Evolutionary conservation across 2,888 invertebrate genomes (phyloP), one percentile per base, ranked within the genome.

Genomic region (Calameuta pallipes): DNA sequence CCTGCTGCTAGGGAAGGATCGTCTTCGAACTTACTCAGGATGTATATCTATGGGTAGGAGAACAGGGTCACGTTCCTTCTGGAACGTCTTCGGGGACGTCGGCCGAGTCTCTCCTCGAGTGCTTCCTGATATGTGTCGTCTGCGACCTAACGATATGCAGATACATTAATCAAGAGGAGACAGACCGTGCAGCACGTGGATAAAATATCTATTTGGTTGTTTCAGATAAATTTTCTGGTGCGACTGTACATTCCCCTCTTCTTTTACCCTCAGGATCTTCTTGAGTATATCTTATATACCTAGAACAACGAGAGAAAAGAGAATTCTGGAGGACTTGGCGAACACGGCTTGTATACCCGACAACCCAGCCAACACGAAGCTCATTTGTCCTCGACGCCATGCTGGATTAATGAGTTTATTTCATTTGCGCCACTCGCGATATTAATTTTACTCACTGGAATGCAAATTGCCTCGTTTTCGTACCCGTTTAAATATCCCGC

Each of bases 401-500:
- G 78, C 70, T 78, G 78, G 81, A 85, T 83, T 81, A 84, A 84
- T 83, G 82, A 83, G 83, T 83, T 83, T 80, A 79, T 82, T 81
- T 83, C 78, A 83, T 83, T 83, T 81, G 41, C 71, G 73, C 80
- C 77, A 74, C 68, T 79, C 36, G 81, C 76, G 79, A 80, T 86
- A 85, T 86, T 85, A 85, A 85, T 85, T 86, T 81, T 34, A 73
- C 71, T 80, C 80, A 68, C 73, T 76, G 73, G 80, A 80, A 84
- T 82, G 85, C 82, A 84, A 86, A 86, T 85, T 82, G 78, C 80
- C 81, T 82, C 77, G 78, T 81, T 83, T 78, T 31, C 77, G 34
- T 73, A 31, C 69, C 23, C 56, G 56, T 23, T 56, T 56, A 56
- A 56, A 56, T 56, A 56, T 9, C 23, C 56, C 56, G 23, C 56